Evolutionary conservation across 2,888 invertebrate genomes (phyloP).

Genomic region (Lacanobia wlatinum): DNA sequence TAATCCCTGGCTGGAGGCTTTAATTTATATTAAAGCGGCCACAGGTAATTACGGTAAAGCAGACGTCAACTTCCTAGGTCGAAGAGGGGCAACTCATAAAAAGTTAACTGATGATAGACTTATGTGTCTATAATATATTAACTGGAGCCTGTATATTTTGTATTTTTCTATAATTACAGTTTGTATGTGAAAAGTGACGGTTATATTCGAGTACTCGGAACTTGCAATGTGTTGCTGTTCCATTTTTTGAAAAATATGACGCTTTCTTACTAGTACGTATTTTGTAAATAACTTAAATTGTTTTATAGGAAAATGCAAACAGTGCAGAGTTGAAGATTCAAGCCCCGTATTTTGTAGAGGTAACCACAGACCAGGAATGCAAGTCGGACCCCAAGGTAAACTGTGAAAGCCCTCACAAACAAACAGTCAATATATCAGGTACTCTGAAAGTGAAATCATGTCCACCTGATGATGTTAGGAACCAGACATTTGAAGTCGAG

Average conservation of each 20-base stretch:
- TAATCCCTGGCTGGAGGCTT: no score
- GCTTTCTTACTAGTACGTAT: neutral
- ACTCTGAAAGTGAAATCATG: slow-evolving; percentile 73
- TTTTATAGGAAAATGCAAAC: slow-evolving; percentile 70
- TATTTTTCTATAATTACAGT: no score
- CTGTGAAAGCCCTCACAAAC: slow-evolving; percentile 70
- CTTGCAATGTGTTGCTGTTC: no score
- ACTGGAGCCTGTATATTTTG: no score
- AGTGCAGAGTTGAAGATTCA: slow-evolving; percentile 62
- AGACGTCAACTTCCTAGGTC: no score
- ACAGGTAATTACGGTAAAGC: no score
- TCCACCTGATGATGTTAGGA: slow-evolving; percentile 41
- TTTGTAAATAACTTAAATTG: slow-evolving; percentile 5
- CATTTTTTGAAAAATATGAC: neutral
- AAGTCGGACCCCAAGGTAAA: slow-evolving; percentile 47
- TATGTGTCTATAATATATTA: no score
- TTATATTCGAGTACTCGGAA: no score
- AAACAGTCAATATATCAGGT: slow-evolving; percentile 68
- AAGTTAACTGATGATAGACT: no score
- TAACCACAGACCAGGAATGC: slow-evolving; percentile 74
- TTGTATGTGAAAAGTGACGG: no score
- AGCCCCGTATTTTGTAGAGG: slow-evolving; percentile 67
- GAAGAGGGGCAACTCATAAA: no score
- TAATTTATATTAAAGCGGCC: no score
- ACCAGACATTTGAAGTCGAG: slow-evolving; percentile 41